Evolutionary conservation across 2,888 invertebrate genomes (phyloP), one percentile per base, ranked within the genome.

Genomic region (Ichneumoninae sp.): DNA sequence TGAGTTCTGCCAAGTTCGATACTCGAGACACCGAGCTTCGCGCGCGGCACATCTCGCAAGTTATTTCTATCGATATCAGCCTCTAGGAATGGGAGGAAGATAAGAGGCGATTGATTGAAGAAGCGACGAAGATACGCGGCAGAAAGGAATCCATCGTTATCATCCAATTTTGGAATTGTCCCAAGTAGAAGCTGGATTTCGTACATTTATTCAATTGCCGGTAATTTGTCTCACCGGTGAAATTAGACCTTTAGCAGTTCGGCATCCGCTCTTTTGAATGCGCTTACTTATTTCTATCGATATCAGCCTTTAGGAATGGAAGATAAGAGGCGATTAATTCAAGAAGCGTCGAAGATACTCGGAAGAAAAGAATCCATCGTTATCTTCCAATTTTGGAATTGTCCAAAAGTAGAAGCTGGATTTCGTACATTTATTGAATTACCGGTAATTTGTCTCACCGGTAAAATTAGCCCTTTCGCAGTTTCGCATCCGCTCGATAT

Each of bases 31-130:
- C 30, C 19, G 72, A 44, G 69, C 66, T 76, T 84, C 83, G 79
- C 78, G 62, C 80, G 74, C 16, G 57, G 82, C 72, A 87, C 83
- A 86, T 85, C 75, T 82, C 85, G 74, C 70, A 76, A 72, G 40
- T 76, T 87, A 83, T 87, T 44, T 60, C 30, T 26, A 72, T 72
- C 44, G 44, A 72, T 72, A 44, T 22, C 13, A n/a, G 10, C 26
- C 30, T n/a, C 30, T n/a, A 10, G 7, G 5, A 19, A 19, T 5
- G 1, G 19, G 19, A 19, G n/a, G 6, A 6, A 52, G 6, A 13
- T 13, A 52, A 7, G 8, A 54, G 22, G 8, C 54, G 22, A 22
- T 54, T 54, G 10, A n/a, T 19, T 54, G 10, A 8, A 54, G 22
- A 7, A 54, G 36, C 0, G 7, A 52, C 54, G 54, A n/a, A 16